A percentile compares a stretch with the other conserved stretches of the same genome.
Conservation (phyloP, 2,888 invertebrate species). For the Agrenia bidenticulata region DNA sequence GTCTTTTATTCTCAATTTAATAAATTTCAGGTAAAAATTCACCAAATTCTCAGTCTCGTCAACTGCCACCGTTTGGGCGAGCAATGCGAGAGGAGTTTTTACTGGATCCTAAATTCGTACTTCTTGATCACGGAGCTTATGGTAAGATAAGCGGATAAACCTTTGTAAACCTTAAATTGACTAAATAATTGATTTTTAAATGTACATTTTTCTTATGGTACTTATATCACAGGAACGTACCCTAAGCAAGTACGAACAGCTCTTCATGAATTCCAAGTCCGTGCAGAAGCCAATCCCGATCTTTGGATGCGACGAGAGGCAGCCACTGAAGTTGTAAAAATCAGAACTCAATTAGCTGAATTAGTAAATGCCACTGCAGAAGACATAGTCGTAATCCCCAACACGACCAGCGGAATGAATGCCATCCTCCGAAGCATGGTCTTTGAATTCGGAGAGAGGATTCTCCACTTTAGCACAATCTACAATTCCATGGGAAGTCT, state of each 20-base stretch:
- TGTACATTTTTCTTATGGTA: no score
- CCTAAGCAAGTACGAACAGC: conserved; percentile 34
- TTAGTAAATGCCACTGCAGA: conserved; percentile 28
- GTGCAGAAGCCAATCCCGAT: conserved; percentile 39
- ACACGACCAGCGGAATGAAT: conserved; percentile 30
- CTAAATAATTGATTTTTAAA: background rate
- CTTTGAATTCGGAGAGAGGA: conserved; percentile 32
- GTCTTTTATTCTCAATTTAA: no score
- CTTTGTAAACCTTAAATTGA: background rate
- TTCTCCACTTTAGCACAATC: conserved; percentile 38
- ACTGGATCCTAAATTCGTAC: conserved; percentile 22
- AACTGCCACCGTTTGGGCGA: conserved; percentile 31
- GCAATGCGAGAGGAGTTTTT: conserved; percentile 42
- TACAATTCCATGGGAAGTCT: conserved; percentile 33
- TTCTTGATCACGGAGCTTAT: conserved; percentile 44
- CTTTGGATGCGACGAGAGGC: conserved; percentile 44
- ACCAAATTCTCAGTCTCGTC: background rate
- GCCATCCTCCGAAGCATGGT: conserved; percentile 40
- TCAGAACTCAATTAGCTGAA: conserved; percentile 28
- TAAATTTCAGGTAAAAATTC: no score
- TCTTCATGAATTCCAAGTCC: conserved; percentile 30
- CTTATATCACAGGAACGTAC: conserved; percentile 35
- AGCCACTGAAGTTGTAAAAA: conserved; percentile 20
- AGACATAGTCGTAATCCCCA: conserved; percentile 36
- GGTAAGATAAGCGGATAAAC: conserved; percentile 25